Evolutionary conservation across 2,888 invertebrate species (phyloP).

Genomic region (Hypomecis punctinalis): DNA sequence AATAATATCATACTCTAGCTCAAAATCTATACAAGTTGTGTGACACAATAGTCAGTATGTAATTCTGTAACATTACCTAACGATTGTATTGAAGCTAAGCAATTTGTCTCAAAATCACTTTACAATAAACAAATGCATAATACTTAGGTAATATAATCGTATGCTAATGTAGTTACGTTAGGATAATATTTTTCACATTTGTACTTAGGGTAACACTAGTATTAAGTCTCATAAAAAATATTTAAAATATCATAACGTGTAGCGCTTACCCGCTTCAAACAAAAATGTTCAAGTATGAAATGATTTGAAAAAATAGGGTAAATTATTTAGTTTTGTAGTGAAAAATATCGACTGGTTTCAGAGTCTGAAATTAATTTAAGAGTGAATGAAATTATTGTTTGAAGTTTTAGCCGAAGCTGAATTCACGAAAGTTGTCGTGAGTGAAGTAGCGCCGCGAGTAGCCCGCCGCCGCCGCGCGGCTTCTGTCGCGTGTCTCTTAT

Average conservation of each 20-base stretch:
- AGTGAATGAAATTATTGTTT: slow-evolving; percentile 70
- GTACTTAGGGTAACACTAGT: slow-evolving; percentile 69
- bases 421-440: slow-evolving; percentile 19
- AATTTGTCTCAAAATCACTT: slow-evolving; percentile 50
- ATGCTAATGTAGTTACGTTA: slow-evolving; percentile 55
- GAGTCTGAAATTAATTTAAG: slow-evolving; percentile 73
- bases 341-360: slow-evolving; percentile 64
- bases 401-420: slow-evolving; percentile 55
- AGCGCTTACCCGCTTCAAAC: slow-evolving; percentile 65
- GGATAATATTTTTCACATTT: slow-evolving; percentile 69
- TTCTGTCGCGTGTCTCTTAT: slow-evolving; percentile 14
- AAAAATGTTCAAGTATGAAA: slow-evolving; percentile 63
- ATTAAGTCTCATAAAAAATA: slow-evolving; percentile 56
- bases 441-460: slow-evolving; percentile 3
- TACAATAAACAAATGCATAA: slow-evolving; percentile 58
- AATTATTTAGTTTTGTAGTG: slow-evolving; percentile 67
- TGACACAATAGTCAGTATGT: slow-evolving; percentile 25
- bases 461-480: slow-evolving; percentile 6
- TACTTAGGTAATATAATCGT: slow-evolving; percentile 55
- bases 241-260: slow-evolving; percentile 54
- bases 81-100: slow-evolving; percentile 45
- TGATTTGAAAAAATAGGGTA: slow-evolving; percentile 54
- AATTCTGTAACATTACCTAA: slow-evolving; percentile 41
- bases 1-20: slow-evolving; percentile 46
- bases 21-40: slow-evolving; percentile 41